These are phyloP conservation scores for Sclerodermus sp. DNA, from an alignment of 2,888 invertebrate species.

Conservation along the genomic window DNA sequence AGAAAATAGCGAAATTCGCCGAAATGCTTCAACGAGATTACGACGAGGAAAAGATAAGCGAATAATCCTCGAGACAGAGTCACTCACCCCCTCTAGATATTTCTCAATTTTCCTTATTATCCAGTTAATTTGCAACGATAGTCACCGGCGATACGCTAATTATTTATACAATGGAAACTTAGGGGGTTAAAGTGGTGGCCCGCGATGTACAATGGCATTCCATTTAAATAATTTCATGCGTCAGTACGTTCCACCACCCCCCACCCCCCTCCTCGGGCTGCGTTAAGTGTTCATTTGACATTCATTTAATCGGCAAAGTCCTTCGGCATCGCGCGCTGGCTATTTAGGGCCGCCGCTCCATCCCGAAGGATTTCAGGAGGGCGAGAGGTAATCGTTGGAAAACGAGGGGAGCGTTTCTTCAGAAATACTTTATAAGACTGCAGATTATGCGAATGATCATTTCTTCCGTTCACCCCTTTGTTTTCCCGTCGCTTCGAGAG, in stretches of 20 bases:
- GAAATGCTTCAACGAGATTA: too few species aligned
- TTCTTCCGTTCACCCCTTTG: too few species aligned
- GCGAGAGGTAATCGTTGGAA: slow-evolving; percentile 35
- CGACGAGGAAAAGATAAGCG: too few species aligned
- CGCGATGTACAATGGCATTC: not conserved
- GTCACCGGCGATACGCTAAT: too few species aligned
- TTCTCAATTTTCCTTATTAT: too few species aligned
- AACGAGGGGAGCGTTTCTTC: slow-evolving; percentile 6
- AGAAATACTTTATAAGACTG: too few species aligned
- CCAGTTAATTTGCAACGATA: too few species aligned
- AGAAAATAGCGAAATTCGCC: too few species aligned
- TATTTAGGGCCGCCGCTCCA: slow-evolving; percentile 23
- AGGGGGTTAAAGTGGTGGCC: too few species aligned
- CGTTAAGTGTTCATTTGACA: slow-evolving; percentile 32
- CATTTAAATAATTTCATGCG: slow-evolving; percentile 37
- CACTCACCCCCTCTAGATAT: too few species aligned
- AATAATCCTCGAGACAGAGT: too few species aligned
- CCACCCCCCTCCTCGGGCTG: not conserved
- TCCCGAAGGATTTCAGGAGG: slow-evolving; percentile 12
- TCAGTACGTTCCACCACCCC: slow-evolving; percentile 18
- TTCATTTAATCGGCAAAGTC: slow-evolving; percentile 34
- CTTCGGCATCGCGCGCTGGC: slow-evolving; percentile 20
- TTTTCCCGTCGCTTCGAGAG: not conserved
- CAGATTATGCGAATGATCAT: not conserved
- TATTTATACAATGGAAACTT: too few species aligned